Evolutionary conservation across 1,140 invertebrate species (phyloP).

Genomic region (Tetragnatha versicolor): DNA sequence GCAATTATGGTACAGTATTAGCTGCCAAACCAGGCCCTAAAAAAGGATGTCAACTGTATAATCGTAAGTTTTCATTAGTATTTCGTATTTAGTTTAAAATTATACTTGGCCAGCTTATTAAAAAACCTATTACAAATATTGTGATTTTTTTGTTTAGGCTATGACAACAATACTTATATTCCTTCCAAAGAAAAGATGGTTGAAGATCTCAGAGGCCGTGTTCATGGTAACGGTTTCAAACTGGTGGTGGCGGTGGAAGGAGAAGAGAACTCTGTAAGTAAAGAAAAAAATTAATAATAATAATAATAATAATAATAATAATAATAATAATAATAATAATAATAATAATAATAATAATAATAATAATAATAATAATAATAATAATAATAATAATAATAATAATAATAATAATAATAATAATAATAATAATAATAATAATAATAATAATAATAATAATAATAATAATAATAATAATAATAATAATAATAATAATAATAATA

Average conservation of each 20-base stretch:
- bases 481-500: no score
- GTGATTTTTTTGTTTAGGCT: background rate
- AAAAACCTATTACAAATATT: background rate
- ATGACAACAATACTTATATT: background rate
- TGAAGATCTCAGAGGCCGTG: background rate
- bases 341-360: no score
- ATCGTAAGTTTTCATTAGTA: conserved; percentile 16
- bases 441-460: no score
- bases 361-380: no score
- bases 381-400: no score
- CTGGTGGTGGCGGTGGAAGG: background rate
- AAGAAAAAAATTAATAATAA: no score
- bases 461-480: no score
- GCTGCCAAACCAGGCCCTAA: background rate
- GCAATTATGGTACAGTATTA: background rate
- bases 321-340: no score
- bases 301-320: no score
- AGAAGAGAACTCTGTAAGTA: background rate
- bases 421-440: no score
- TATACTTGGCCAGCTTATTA: background rate
- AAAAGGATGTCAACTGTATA: conserved; percentile 2
- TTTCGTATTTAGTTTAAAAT: no score
- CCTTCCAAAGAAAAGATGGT: conserved; percentile 12
- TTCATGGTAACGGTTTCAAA: background rate
- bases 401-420: no score